Evolutionary conservation across 2,113 vertebrate genomes (phyloP), one percentile per base, ranked within the genome.

Genomic region (Plectropomus leopardus): DNA sequence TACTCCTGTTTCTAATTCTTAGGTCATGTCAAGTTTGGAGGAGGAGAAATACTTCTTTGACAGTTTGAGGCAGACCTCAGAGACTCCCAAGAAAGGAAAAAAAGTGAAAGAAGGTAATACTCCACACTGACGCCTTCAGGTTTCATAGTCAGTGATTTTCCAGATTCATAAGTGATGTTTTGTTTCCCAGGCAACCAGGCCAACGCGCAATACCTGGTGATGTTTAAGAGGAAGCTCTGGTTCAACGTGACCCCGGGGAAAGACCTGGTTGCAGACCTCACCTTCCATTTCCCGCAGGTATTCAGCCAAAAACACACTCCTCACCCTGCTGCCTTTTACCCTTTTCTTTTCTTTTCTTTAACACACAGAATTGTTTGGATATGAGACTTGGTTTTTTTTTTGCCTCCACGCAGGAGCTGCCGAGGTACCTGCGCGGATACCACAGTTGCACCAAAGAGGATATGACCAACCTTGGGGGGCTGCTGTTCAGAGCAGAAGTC

Each of bases 171-270:
- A 7, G 4, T 45, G 2, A 44, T 14, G 16, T 61, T 63, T 47
- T 59, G 24, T 28, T 17, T 45, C 28, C 67, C 74, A 98, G 97
- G 86, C 61, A 59, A n/a, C 34, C 4, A 84, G 8, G 4, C 50
- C 57, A 90, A 51, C 0, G 66, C 93, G 47, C 88, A 91, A 0
- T 97, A 96, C 51, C 80, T 97, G 73, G 96, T 99, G 50, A 92
- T 96, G 65, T 97, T 97, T 77, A 97, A 98, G 96, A 94, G 98
- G 89, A 99, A 99, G 84, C 90, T 99, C 21, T 99, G 98, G 97
- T 94, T 99, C 76, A 97, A 95, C 2, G 96, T 98, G 66, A 78
- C 11, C 73, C 98, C 98, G 0, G 97, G 96, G 24, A 98, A 96
- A 82, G 97, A 99, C 26, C 3, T 94, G 60, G 93, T 94, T 1